Base-by-base conservation (phyloP, 2,797 vertebrate species). In the Todus mexicanus region DNA sequence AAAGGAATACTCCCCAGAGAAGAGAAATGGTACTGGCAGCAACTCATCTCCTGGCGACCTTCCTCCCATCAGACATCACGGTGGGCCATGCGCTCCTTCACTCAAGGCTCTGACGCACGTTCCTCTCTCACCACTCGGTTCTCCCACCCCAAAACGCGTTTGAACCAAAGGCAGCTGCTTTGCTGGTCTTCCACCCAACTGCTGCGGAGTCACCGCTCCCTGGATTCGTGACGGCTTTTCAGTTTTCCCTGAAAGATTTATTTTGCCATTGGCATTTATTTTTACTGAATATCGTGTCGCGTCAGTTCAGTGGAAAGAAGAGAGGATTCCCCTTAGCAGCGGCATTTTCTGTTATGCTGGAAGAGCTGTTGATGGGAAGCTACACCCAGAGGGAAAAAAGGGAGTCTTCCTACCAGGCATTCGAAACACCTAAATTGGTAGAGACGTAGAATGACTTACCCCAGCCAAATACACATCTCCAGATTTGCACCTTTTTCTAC, bases 251-350 rank as follows among this genome's bases (percentile, higher is more conserved):
- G 64, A 59, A 89, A 75, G 68, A 84, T 71, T 89, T 82, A 80
- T 74, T 89, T 94, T 80, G 78, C 90, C 53, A 84, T 12, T 65
- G 81, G 78, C 92, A 71, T 90, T 95, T 87, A 61, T 92, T 89
- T 90, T 83, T 78, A 89, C 66, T 89, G 57, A 87, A 6, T 82
- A 93, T 79, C 76, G 70, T 57, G 69, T 91, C 87, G 80, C 35
- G 33, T 43, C 69, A 83, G 54, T 71, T 92, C 90, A 80, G 56
- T 9, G 38, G 71, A 84, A 86, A 70, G 81, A 90, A 78, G 29
- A 80, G 38, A 73, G 40, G 64, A 84, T 61, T 84, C 45, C 53
- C 87, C 86, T 64, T 25, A 73, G 37, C 56, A 86, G 9, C 60
- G 65, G 48, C 79, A 90, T 92, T 93, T 95, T 82, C 54, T 74